Evolutionary conservation across 2,113 vertebrate genomes (phyloP).

Genomic region (Vombatus ursinus): DNA sequence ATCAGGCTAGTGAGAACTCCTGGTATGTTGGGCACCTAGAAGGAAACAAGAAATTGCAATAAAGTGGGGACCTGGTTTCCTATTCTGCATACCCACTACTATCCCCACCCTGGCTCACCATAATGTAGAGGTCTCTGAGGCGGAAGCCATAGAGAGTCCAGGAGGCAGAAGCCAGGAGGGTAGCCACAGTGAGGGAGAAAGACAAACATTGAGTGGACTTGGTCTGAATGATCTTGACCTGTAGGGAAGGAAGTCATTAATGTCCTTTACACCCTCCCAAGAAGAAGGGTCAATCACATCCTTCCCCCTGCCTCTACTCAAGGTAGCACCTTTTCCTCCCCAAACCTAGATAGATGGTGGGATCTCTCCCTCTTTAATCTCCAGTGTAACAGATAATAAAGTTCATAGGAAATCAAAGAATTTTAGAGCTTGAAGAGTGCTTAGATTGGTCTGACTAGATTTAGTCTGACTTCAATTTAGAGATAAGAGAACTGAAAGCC

Average conservation of each 20-base stretch:
- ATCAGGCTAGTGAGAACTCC: conserved; percentile 92
- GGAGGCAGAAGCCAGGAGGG: conserved; percentile 91
- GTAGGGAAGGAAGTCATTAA: conserved; percentile 15
- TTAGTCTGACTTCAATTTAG: not conserved
- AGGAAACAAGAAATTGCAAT: conserved; percentile 13
- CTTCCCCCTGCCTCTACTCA: not conserved
- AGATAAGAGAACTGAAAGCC: not conserved
- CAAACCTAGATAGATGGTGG: not conserved
- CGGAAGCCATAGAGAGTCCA: conserved; percentile 94
- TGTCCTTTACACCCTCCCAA: not conserved
- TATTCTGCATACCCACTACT: not conserved
- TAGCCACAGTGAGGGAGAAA: conserved; percentile 91
- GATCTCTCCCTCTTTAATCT: not conserved
- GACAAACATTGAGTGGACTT: conserved; percentile 90
- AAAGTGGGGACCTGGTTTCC: not conserved
- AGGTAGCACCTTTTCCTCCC: not conserved
- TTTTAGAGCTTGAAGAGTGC: not conserved
- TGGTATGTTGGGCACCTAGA: conserved; percentile 92
- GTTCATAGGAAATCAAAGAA: not conserved
- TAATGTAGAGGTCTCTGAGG: conserved; percentile 89
- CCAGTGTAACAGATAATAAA: not conserved
- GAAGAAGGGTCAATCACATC: not conserved
- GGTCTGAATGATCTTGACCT: conserved; percentile 89
- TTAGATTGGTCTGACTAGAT: too few relatives aligned
- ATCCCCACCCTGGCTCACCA: conserved; percentile 80